Base-by-base conservation (phyloP, 2,888 invertebrate species). In the Drosophila maculinotata region DNA sequence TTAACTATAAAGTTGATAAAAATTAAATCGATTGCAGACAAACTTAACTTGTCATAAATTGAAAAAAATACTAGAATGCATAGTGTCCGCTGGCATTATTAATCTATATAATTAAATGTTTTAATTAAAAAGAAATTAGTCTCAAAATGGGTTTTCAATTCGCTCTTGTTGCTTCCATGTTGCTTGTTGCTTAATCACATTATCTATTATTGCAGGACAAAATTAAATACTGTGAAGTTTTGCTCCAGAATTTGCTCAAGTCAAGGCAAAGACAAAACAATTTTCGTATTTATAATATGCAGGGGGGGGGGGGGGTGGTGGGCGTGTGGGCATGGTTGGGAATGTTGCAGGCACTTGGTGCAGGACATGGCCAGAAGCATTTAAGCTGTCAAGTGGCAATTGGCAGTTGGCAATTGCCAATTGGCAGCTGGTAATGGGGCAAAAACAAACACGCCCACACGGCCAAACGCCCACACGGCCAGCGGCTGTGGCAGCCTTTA, bases 401-500 rank as follows among this genome's bases (percentile, higher is more conserved):
- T 67, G 67, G 12, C 28, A 48, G 35, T 23, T 59, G 59, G 17
- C 53, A 60, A 25, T 38, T 59, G 59, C 25, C 59, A 38, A n/a
- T 54, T n/a, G n/a, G n/a, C n/a, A n/a, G n/a, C n/a, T n/a, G n/a
- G n/a, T 65, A 39, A 41, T 65, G 45, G 38, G 15, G 9, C 51
- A 12, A 53, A 53, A 26, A 36, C 26, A 53, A 67, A 68, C 35
- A 60, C 36, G 53, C 41, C 52, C 45, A 57, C 47, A 28, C 42
- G n/a, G n/a, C n/a, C n/a, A 23, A 20, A 33, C 41, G 8, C 14
- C 17, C 30, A 23, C 30, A 10, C 14, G 15, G 35, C 53, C 31
- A 33, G 28, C 48, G 57, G 48, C 49, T 25, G 47, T 48, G 54
- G 41, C 51, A 58, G 69, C 58, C 69, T 83, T 80, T 83, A 80